These are phyloP conservation scores for Eonycteris spelaea DNA, from an alignment of 2,113 vertebrate genomes.

Conservation along the genomic window DNA sequence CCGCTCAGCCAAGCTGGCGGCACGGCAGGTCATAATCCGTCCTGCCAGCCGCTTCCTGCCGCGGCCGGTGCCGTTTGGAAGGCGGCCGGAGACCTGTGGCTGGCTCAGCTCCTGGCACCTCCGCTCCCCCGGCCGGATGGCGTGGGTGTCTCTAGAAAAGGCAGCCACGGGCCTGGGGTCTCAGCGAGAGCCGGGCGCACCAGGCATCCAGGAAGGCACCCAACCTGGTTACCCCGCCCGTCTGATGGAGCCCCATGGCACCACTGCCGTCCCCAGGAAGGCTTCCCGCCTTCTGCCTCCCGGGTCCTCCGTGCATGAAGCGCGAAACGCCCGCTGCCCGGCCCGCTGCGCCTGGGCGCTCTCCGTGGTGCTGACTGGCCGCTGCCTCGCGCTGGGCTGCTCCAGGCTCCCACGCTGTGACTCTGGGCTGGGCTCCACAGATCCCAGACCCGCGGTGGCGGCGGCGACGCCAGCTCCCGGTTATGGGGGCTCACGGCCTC, in stretches of 20 bases:
- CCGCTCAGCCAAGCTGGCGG: background rate
- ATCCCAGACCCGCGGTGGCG: background rate
- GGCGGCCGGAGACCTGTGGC: background rate
- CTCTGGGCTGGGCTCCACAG: background rate
- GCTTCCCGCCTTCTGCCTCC: background rate
- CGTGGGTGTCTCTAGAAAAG: background rate
- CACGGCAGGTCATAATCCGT: rapidly evolving
- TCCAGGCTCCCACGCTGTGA: background rate
- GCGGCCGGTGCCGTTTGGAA: background rate
- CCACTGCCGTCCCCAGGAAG: background rate
- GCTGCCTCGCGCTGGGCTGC: rapidly evolving
- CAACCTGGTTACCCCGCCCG: rapidly evolving
- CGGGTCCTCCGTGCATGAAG: too few relatives aligned
- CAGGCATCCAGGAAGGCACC: background rate
- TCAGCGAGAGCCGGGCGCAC: background rate
- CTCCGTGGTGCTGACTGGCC: background rate
- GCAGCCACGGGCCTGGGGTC: background rate
- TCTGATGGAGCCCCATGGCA: background rate
- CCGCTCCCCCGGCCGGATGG: background rate
- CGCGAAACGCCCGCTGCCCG: too few relatives aligned
- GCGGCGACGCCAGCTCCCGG: rapidly evolving
- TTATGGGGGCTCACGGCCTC: background rate
- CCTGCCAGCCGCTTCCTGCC: background rate
- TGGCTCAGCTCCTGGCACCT: background rate
- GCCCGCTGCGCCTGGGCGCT: rapidly evolving